These are phyloP conservation scores for Ruditapes philippinarum DNA, from an alignment of 1,140 invertebrate genomes.

Conservation along the genomic window DNA sequence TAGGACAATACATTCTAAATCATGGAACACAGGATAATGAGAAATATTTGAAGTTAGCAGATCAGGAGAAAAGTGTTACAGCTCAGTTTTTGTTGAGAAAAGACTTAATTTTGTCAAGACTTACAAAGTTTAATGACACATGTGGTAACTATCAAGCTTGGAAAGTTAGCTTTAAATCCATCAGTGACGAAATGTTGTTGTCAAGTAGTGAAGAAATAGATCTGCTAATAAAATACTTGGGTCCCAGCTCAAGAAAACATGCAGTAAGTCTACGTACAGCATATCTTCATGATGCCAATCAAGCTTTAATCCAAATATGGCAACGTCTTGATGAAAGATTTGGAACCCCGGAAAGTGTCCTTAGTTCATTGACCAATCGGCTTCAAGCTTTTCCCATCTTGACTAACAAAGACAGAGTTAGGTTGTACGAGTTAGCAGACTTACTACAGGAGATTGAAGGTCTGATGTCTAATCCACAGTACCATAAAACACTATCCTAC, in stretches of 20 bases:
- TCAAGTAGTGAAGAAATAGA: conserved; percentile 9
- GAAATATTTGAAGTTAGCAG: neutral
- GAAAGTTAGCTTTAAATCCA: conserved; percentile 20
- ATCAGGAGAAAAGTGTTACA: neutral
- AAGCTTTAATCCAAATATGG: conserved; percentile 45
- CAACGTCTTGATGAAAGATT: conserved; percentile 59
- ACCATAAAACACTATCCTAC: conserved; percentile 52
- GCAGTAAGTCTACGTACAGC: neutral
- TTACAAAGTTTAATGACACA: conserved; percentile 11
- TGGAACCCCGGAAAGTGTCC: conserved; percentile 58
- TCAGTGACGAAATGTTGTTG: neutral
- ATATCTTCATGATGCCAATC: neutral
- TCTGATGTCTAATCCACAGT: conserved; percentile 27
- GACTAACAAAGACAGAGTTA: conserved; percentile 26
- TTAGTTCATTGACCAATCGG: conserved; percentile 37
- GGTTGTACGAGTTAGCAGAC: conserved; percentile 55
- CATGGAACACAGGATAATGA: neutral
- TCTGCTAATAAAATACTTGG: conserved; percentile 29
- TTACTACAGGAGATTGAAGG: conserved; percentile 52
- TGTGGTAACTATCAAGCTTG: conserved; percentile 29
- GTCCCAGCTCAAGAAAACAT: conserved; percentile 29
- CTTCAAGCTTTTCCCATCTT: conserved; percentile 27
- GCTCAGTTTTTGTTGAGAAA: conserved; percentile 31
- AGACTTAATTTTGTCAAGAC: conserved; percentile 31
- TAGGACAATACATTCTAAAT: neutral